phyloP scores from a whole-genome alignment of 2,888 invertebrate genomes.

The Xanthia togata region DNA sequence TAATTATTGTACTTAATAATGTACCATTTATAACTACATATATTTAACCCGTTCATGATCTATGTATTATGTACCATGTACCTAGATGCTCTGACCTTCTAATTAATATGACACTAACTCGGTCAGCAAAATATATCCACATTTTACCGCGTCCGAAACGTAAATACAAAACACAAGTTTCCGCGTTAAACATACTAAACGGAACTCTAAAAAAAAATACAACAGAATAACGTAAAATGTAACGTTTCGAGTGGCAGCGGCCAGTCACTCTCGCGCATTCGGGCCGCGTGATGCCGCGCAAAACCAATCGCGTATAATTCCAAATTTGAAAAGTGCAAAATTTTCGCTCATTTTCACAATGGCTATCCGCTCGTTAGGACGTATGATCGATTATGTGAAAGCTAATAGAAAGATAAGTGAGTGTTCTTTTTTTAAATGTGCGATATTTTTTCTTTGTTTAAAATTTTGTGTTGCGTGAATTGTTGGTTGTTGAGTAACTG shows the following conservation, averaged over 20 bases:
- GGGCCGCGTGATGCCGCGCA: constrained; percentile 74
- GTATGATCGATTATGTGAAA: constrained; percentile 75
- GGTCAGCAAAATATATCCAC: constrained; percentile 46
- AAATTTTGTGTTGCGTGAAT: constrained; percentile 40
- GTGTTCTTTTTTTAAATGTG: constrained; percentile 65
- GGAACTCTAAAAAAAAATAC: constrained; percentile 69
- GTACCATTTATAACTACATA: constrained; percentile 10
- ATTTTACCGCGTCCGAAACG: constrained; percentile 44
- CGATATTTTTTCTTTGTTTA: constrained; percentile 52
- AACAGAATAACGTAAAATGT: constrained; percentile 69
- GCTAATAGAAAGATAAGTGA: constrained; percentile 78
- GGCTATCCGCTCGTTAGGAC: constrained; percentile 73
- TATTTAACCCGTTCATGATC: not conserved
- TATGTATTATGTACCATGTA: not conserved
- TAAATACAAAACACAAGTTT: constrained; percentile 51
- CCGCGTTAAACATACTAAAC: constrained; percentile 38
- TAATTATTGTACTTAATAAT: constrained; percentile 10
- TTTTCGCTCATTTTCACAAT: constrained; percentile 68
- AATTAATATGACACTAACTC: constrained; percentile 1
- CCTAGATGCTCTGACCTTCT: constrained; percentile 6
- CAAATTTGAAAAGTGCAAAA: constrained; percentile 63
- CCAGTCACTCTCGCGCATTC: constrained; percentile 80
- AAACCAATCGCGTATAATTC: constrained; percentile 55
- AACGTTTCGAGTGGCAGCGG: constrained; percentile 63
- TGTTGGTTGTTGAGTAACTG: constrained; percentile 42